Evolutionary conservation across 1,140 invertebrate genomes (phyloP), one percentile per base, ranked within the genome.

Genomic region (Listronotus bonariensis): DNA sequence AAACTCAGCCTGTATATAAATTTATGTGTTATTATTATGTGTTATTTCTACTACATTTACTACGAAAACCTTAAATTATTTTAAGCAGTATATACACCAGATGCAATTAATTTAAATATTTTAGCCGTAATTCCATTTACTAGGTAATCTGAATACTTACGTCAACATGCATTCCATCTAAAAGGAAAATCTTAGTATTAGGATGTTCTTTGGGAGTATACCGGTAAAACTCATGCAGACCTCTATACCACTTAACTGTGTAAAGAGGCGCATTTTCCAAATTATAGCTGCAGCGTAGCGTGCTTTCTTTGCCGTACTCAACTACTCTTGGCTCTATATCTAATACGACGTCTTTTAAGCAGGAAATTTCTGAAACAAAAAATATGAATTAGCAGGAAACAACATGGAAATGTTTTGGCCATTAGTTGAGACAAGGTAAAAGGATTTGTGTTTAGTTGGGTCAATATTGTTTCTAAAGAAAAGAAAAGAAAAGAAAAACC

Each of bases 211-310:
- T 85, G 0, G 89, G 89, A 0, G 88, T 87, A 74, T 85, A 91
- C 68, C 90, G 83, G 78, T 90, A 92, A 79, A 92, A 91, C 78
- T 92, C 90, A 70, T 86, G 82, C 68, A 81, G 85, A 10, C 90
- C 91, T 49, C 89, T 84, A 74, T 93, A 93, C 91, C 92, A 94
- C 78, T 92, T 89, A 66, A 94, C 87, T 3, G 89, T 88, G 79
- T 92, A 92, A 36, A 93, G 82, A 8, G 85, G 85, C 7, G 85
- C 86, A 0, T 84, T 84, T 72, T 91, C 87, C 71, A 92, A 81
- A 72, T 91, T 86, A 78, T 92, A 89, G 61, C 83, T 81, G 78
- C 91, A 93, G 26, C 83, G 82, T 41, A 93, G 79, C 15, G 82
- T 83, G 15, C 85, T 89, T 49, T 85, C 83, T 15, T 86, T 83